Conservation (phyloP, 2,888 invertebrate genomes). For the Strigamia crassipes region DNA sequence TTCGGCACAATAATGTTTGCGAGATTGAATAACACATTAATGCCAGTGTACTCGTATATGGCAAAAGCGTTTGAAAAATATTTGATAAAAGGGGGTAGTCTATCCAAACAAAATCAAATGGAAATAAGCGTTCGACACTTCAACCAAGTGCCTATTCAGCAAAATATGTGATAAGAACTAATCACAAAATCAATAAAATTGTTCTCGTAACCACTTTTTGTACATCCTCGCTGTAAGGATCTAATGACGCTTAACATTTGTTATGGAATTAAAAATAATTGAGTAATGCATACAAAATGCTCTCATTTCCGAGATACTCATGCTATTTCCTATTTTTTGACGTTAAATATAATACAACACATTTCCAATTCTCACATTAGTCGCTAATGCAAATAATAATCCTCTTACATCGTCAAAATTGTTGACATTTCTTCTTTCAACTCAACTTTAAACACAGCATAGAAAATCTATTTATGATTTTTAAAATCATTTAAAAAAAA, state of each 20-base stretch:
- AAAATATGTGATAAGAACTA: conserved; percentile 12
- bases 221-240: not conserved
- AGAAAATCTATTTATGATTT: no score
- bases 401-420: not conserved
- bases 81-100: not conserved
- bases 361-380: conserved; percentile 10
- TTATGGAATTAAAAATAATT: not conserved
- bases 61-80: not conserved
- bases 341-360: not conserved
- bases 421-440: not conserved
- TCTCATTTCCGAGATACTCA: not conserved
- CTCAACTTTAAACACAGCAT: not conserved
- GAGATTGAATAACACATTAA: no score
- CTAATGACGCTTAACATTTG: no score
- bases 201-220: not conserved
- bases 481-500: no score
- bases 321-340: not conserved
- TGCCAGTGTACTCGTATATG: no score
- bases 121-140: not conserved
- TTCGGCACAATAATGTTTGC: no score
- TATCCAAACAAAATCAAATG: conserved; percentile 33
- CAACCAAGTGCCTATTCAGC: conserved; percentile 35
- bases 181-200: conserved; percentile 34
- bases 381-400: not conserved
- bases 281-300: not conserved